Evolutionary conservation across 2,888 invertebrate species (phyloP).

Genomic region (Cephus sareptanus): DNA sequence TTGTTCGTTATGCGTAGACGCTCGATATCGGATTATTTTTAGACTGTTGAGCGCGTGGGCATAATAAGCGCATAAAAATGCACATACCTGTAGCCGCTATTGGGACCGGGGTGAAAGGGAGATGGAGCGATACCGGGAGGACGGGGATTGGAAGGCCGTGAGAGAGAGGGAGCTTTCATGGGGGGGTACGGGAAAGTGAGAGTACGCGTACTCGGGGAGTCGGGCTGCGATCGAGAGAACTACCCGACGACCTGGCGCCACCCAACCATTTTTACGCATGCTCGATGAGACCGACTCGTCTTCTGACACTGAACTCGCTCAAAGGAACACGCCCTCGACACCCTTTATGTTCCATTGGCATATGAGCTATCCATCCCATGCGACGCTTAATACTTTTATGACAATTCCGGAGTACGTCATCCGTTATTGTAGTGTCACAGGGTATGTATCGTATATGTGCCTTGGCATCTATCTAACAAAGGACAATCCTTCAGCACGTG

Average conservation of each 20-base stretch:
- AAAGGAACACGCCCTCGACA: slow-evolving; percentile 11
- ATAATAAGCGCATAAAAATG: slow-evolving; percentile 55
- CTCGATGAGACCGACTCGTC: slow-evolving; percentile 43
- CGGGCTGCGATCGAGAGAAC: slow-evolving; percentile 36
- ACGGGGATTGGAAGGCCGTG: slow-evolving; percentile 18
- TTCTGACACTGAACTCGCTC: slow-evolving; percentile 46
- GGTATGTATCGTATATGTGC: background rate
- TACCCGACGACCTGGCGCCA: slow-evolving; percentile 49
- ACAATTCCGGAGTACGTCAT: background rate
- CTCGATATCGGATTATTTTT: slow-evolving; percentile 51
- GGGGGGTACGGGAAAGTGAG: slow-evolving; percentile 18
- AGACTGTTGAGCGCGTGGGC: slow-evolving; percentile 45
- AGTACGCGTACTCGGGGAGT: slow-evolving; percentile 22
- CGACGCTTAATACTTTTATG: background rate
- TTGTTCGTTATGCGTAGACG: background rate
- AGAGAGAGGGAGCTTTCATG: slow-evolving; percentile 18
- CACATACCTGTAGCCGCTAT: slow-evolving; percentile 40
- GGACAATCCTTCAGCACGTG: background rate
- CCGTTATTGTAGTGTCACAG: background rate
- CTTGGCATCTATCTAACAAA: background rate
- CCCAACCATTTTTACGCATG: slow-evolving; percentile 44
- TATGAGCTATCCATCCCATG: background rate
- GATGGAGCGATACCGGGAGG: slow-evolving; percentile 18
- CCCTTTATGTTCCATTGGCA: background rate
- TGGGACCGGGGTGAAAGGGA: slow-evolving; percentile 21